Base-by-base conservation (phyloP, 2,888 invertebrate species). In the Drosophila nigricruria region DNA sequence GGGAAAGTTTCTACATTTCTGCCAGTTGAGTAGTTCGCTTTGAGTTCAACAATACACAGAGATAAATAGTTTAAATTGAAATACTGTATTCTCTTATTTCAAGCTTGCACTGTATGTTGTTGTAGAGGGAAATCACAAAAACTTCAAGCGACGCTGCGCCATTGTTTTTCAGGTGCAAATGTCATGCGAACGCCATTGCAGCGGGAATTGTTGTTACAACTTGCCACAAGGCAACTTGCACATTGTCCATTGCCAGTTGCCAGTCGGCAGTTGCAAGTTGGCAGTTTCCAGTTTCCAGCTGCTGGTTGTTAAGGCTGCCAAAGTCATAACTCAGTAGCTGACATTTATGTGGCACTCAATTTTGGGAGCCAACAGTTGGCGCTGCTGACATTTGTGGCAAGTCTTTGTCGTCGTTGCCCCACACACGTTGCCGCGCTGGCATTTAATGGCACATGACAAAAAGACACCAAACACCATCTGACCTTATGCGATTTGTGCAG, bases 261-360 rank as follows among this genome's bases (percentile, higher is more conserved):
- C 25, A 36, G 27, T 30, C 40, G n/a, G 10, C 36, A 27, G 42
- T 36, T 34, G 45, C 16, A 45, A 16, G 38, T 23, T 53, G 25
- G 25, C 57, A 30, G 27, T 57, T 25, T 12, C 8, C 14, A 52
- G 32, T 34, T 20, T 8, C 8, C 50, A 34, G 50, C 14, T 52
- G 66, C 57, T 47, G 50, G 40, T 64, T 64, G 23, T 18, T 18
- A 50, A 52, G 42, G 32, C 32, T 49, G 45, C 50, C 66, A 62
- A 36, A 59, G 50, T 70, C 77, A 77, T 75, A 84, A 72, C 49
- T 72, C 54, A 58, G 34, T 49, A 65, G 81, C 64, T 67, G 87
- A 78, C 81, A 86, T 88, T 82, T 77, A 82, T 86, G 64, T 68
- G 83, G 45, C 62, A 45, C 43, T 50, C 56, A 64, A 75, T 72